Evolutionary conservation across 1,140 invertebrate genomes (phyloP).

Genomic region (Phocides pigmalion): DNA sequence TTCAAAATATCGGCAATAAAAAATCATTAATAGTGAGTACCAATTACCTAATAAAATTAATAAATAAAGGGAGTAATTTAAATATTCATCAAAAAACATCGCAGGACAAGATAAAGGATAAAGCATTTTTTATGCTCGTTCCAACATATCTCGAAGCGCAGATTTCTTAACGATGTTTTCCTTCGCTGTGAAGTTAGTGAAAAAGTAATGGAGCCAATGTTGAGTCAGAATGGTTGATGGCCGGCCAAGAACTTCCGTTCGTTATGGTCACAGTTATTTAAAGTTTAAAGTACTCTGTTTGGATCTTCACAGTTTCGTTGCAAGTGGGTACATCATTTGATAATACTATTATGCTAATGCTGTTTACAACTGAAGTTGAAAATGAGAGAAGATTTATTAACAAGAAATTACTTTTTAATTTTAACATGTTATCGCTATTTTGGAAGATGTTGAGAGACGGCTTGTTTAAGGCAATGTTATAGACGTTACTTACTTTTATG

Average conservation of each 20-base stretch:
- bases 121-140: no score
- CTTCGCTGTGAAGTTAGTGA: constrained; percentile 16
- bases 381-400: no score
- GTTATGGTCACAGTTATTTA: constrained; percentile 10
- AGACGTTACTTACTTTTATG: background rate
- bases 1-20: no score
- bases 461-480: no score
- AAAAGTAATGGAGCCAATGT: constrained; percentile 21
- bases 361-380: background rate
- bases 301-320: background rate
- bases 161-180: constrained; percentile 41
- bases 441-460: no score
- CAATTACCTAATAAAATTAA: no score
- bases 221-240: background rate
- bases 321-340: background rate
- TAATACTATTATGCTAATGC: background rate
- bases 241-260: background rate
- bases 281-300: constrained; percentile 1
- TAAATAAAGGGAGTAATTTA: no score
- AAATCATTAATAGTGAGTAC: no score
- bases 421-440: no score
- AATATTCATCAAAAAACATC: no score
- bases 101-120: no score
- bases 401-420: no score
- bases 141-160: constrained; percentile 18